Evolutionary conservation across 2,797 vertebrate species (phyloP).

Genomic region (Sebastes dallii): DNA sequence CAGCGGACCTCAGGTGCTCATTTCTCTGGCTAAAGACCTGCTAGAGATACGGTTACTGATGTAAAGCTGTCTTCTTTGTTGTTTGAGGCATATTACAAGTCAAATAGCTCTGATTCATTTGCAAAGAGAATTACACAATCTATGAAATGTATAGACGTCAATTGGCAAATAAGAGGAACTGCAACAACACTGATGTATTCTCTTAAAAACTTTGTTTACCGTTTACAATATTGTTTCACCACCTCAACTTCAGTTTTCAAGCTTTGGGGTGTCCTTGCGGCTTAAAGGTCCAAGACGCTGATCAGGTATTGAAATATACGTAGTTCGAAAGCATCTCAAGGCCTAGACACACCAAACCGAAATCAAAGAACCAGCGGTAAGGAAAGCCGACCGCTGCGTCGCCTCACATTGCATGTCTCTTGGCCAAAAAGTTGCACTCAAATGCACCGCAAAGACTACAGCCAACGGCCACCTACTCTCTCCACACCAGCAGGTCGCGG

Average conservation of each 20-base stretch:
- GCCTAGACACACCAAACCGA: no score
- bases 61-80: neutral
- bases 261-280: neutral
- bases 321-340: neutral
- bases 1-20: neutral
- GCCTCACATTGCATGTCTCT: rapidly evolving
- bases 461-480: no score
- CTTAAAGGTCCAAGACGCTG: neutral
- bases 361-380: no score
- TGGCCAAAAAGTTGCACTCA: no score
- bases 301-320: neutral
- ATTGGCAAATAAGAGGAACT: neutral
- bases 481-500: no score
- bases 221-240: neutral
- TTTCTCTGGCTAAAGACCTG: neutral
- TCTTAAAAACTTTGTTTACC: neutral
- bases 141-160: neutral
- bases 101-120: neutral
- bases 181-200: neutral
- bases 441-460: no score
- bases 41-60: neutral
- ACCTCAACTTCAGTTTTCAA: neutral
- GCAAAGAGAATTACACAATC: neutral
- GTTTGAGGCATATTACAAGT: neutral
- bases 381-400: no score